Conservation (phyloP, 2,797 vertebrate species). For the Tarsius wallacei region DNA sequence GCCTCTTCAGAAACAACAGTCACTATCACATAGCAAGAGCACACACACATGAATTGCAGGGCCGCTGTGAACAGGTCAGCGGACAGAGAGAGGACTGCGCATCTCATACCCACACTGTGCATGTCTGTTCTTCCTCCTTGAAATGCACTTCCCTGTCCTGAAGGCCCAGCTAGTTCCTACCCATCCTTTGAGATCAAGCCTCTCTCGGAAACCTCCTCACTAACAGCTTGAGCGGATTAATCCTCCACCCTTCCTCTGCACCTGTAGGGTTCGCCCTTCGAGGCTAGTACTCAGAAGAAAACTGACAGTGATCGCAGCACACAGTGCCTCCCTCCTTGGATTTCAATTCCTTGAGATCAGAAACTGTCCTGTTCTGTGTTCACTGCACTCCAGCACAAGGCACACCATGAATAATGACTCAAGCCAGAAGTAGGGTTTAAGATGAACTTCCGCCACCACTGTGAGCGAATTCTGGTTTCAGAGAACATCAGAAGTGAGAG, state of each 20-base stretch:
- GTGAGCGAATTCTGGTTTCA: slow-evolving; percentile 13
- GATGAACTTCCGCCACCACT: slow-evolving; percentile 14
- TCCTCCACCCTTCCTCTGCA: background rate
- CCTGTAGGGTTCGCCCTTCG: background rate
- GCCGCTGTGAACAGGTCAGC: no score
- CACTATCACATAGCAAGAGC: no score
- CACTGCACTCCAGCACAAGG: background rate
- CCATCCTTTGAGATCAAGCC: background rate
- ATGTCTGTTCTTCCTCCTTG: background rate
- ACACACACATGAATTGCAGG: no score
- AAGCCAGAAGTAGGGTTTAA: background rate
- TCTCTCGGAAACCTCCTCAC: background rate
- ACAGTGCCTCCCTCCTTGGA: background rate
- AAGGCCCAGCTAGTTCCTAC: slow-evolving; percentile 3
- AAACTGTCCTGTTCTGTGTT: slow-evolving; percentile 2
- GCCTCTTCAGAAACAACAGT: no score
- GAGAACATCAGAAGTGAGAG: slow-evolving; percentile 11
- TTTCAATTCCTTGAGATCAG: slow-evolving; percentile 16
- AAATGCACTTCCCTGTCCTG: background rate
- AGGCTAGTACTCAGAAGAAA: background rate
- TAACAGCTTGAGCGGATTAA: background rate
- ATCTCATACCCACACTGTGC: background rate
- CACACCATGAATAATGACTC: slow-evolving; percentile 19
- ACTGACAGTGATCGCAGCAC: background rate
- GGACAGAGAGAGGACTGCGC: no score